Evolutionary conservation across 2,113 vertebrate species (phyloP).

Genomic region (Pterocles burchelli): DNA sequence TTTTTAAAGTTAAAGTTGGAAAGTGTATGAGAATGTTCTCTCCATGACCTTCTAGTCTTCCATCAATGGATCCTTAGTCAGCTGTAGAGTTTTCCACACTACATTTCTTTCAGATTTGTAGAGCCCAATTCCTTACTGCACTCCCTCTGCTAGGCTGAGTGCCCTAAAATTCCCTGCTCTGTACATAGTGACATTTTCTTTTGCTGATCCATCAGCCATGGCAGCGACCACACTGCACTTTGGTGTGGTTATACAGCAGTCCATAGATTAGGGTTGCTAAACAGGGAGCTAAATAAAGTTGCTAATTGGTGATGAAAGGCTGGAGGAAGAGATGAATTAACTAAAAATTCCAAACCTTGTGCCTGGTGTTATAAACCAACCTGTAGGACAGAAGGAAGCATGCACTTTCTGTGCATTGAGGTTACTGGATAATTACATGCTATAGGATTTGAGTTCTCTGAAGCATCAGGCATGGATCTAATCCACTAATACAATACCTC

Average conservation of each 20-base stretch:
- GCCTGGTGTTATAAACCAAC: background rate
- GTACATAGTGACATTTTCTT: background rate
- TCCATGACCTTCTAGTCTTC: background rate
- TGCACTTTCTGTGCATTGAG: rapidly evolving
- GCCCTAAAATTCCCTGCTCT: background rate
- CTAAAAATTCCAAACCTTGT: background rate
- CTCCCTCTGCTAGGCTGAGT: background rate
- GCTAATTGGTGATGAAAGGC: background rate
- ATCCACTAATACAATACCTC: background rate
- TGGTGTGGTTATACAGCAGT: background rate
- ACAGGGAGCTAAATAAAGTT: background rate
- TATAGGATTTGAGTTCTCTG: background rate
- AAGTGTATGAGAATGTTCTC: background rate
- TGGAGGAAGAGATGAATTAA: background rate
- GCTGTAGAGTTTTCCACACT: background rate
- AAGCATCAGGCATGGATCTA: background rate
- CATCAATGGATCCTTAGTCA: background rate
- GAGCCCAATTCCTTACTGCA: background rate
- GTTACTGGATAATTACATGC: background rate
- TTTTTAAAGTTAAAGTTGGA: background rate
- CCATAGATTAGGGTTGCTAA: background rate
- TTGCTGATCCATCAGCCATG: background rate
- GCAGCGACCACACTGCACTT: background rate
- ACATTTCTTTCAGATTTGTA: background rate
- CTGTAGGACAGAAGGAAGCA: background rate